Evolutionary conservation across 1,140 invertebrate species (phyloP), one percentile per base, ranked within the genome.

Genomic region (Cepaea nemoralis): DNA sequence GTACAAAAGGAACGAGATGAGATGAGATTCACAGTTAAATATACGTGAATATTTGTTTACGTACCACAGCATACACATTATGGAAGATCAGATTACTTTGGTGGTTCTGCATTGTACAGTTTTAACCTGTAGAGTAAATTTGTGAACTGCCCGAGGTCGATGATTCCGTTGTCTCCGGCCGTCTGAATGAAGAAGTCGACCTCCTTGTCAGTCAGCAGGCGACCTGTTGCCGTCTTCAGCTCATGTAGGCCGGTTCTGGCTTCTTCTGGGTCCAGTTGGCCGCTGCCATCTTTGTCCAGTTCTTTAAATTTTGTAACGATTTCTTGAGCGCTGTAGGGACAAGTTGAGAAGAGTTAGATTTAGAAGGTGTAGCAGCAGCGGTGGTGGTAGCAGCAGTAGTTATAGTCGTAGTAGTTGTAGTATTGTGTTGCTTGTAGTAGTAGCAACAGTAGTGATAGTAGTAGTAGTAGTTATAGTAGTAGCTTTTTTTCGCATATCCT

Each of bases 151-250:
- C 86, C 87, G 33, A 90, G 76, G 77, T 90, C 88, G 22, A 90
- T 88, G 35, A 84, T 69, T 0, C 87, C 87, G 59, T 87, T 83
- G 19, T 89, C 87, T 24, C 85, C 86, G 8, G 87, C 85, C 14
- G 87, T 88, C 63, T 88, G 86, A 48, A 90, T 55, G 81, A 90
- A 90, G 74, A 90, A 89, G 33, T 89, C 88, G 16, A 90, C 86
- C 83, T 90, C 89, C 63, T 86, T 87, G 40, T 88, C 86, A 66
- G 87, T 85, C 35, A 90, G 80, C 35, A 84, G 80, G 63, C 88
- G 79, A n/a, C 88, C 89, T 0, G 88, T 87, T 33, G 84, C 86
- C 1, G 89, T 90, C 45, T 87, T 87, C 63, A 90, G 81, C 31
- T 83, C 66, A 70, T 87, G 84, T 59, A 90, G 83, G 16, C 87